phyloP scores from a whole-genome alignment of 2,113 vertebrate genomes.

The Pseudorectes ferrugineus region DNA sequence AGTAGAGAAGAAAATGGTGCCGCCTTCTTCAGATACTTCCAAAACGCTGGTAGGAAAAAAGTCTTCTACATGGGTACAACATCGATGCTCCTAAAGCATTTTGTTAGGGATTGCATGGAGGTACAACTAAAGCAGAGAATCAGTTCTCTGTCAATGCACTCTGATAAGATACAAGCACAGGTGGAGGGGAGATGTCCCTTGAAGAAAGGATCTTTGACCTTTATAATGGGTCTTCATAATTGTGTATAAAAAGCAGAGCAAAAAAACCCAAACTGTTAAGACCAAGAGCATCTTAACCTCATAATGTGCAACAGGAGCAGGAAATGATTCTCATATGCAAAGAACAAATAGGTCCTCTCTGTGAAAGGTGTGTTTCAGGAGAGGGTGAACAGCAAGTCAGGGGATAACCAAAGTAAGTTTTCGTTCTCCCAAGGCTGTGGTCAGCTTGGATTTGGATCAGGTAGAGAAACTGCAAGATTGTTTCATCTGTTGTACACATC shows the following conservation, averaged over 20 bases:
- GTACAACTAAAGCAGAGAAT: neutral
- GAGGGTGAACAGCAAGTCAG: neutral
- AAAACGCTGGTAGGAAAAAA: neutral
- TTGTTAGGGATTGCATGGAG: neutral
- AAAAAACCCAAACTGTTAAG: neutral
- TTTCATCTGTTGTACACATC: neutral
- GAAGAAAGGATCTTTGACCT: neutral
- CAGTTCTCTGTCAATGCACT: neutral
- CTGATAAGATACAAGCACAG: neutral
- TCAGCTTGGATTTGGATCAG: neutral
- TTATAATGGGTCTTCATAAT: neutral
- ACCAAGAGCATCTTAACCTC: neutral
- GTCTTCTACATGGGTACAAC: neutral
- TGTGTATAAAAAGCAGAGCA: neutral
- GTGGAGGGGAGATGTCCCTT: neutral
- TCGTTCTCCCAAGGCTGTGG: neutral
- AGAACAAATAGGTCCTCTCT: neutral
- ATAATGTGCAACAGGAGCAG: neutral
- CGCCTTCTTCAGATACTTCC: neutral
- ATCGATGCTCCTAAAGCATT: neutral
- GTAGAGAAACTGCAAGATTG: neutral
- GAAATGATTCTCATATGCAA: fast-evolving
- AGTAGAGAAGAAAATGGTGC: neutral
- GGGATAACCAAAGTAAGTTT: neutral
- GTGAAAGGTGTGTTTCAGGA: neutral